Base-by-base conservation (phyloP, 2,113 vertebrate species). In the Sinocyclocheilus rhinocerous region DNA sequence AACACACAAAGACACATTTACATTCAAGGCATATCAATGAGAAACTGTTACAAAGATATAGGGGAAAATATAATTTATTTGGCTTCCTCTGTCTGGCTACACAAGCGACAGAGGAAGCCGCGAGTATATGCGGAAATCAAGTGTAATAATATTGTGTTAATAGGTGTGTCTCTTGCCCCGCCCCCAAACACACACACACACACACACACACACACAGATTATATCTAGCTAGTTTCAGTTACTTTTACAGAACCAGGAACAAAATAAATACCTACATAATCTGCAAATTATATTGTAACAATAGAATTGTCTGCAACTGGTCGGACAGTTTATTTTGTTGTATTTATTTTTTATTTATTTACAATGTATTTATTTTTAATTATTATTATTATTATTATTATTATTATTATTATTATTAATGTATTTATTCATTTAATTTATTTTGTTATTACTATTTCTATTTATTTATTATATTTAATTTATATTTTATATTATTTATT, bases 11-110 rank as follows among this genome's bases (percentile, higher is more conserved):
- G 63, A 85, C 29, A 42, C 42, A 57, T 78, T 83, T 67, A 78
- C 73, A 75, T 85, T 87, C 76, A 87, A 85, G 36, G 83, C 55
- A 77, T 50, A 78, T 79, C 42, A 75, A 59, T 83, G 69, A 33
- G 79, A 84, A 84, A 50, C 29, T 78, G 48, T 7, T 50, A 82
- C 45, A 24, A 79, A 29, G 77, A 81, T 36, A 33, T 33, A 33
- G 29, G 29, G 29, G 29, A 33, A 33, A 33, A 33, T 33, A 33
- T 33, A 33, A 33, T 33, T 33, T 33, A 33, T 3, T 33, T 22
- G 57, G 70, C 29, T 75, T 48, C 18, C 48, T 76, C 42, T 42
- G 57, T 42, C 63, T 80, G 16, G 24, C 39, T 57, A 24, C 22
- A 81, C 26, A 18, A 73, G 18, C 7, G 20, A 55, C 48, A 29